Conservation (phyloP, 2,113 vertebrate genomes). For the Piprites chloris region DNA sequence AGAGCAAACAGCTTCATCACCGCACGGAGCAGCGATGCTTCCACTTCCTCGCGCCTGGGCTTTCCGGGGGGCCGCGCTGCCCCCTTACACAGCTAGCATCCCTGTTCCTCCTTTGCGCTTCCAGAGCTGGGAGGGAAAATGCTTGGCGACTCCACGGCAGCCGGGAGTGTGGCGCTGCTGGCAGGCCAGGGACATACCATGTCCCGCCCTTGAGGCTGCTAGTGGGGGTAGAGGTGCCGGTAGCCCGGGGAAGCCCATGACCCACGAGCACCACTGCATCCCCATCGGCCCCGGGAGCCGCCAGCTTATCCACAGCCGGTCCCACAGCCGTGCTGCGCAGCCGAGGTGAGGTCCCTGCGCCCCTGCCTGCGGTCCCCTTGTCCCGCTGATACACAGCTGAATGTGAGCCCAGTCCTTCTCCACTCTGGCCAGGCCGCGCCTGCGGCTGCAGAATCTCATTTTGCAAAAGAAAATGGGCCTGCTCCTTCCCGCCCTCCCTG, state of each 20-base stretch:
- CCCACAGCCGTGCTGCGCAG: neutral
- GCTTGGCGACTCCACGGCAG: no score
- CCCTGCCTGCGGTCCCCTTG: no score
- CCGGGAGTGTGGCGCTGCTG: no score
- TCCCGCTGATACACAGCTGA: neutral
- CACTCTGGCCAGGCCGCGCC: neutral
- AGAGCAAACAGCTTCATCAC: neutral
- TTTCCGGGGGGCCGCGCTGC: neutral
- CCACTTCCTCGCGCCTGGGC: no score
- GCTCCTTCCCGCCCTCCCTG: neutral
- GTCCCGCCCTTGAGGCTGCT: neutral
- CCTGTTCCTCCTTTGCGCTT: neutral
- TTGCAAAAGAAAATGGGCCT: neutral
- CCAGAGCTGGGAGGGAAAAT: accelerated
- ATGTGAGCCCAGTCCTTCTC: neutral
- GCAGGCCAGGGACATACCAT: neutral
- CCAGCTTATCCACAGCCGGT: neutral
- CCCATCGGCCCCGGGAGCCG: neutral
- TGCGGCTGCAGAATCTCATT: neutral
- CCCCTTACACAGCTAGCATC: neutral
- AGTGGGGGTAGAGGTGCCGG: accelerated
- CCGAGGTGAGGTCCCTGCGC: accelerated
- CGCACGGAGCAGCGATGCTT: accelerated
- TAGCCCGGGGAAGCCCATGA: neutral
- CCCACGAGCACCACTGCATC: neutral